Base-by-base conservation (phyloP, 2,888 invertebrate genomes). In the Leptinotarsa peninsularis region DNA sequence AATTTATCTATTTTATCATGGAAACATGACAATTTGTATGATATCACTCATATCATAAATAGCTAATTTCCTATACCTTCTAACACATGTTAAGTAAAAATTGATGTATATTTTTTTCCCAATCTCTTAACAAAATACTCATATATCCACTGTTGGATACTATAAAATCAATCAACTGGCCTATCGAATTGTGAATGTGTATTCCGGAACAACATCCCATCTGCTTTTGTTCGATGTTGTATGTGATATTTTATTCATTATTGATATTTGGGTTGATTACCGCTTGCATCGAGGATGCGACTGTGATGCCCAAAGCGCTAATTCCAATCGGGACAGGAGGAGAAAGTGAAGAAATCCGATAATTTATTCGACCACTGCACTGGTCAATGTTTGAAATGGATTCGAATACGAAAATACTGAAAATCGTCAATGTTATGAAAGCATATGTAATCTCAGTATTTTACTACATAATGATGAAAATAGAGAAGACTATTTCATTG, bases 251-350 rank as follows among this genome's bases (percentile, higher is more conserved):
- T 63, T 63, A 63, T 63, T 63, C 63, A 63, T 63, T 63, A 63
- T 63, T 63, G 63, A 63, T 63, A 63, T 63, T 33, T n/a, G 63
- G 63, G 63, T 63, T 63, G 63, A 63, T 63, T 63, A 63, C 33
- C 63, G 63, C 7, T 33, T 63, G 63, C 63, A 63, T 63, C 63
- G 18, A 14, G 63, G 43, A 63, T 60, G 27, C 23, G 23, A 21
- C 58, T 7, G 60, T 60, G 60, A 60, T 63, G 43, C 21, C 33
- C 33, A 43, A 27, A 63, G 43, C 43, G 21, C 63, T 43, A 33
- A 63, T 63, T 63, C n/a, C 33, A 43, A 63, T 63, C 63, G 10
- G 43, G 63, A 63, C 63, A n/a, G n/a, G n/a, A 63, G 27, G 33
- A 17, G 21, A 27, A 18, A 33, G 43, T 63, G 63, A 63, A 63